These are phyloP conservation scores for Luffia ferchaultella DNA, from an alignment of 2,888 invertebrate species.

Conservation along the genomic window DNA sequence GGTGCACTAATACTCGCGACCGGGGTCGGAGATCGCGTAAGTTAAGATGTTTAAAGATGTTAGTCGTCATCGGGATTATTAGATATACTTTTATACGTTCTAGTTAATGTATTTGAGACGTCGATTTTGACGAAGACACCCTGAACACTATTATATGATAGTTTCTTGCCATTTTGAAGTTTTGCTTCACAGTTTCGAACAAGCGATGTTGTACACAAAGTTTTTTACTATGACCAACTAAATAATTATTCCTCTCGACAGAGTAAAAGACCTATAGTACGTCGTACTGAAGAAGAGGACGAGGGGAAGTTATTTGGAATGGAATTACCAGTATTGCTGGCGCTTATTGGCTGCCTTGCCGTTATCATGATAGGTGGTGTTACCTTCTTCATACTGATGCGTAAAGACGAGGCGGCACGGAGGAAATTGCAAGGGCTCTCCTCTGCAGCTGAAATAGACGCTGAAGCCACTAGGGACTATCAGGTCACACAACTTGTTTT, in stretches of 20 bases:
- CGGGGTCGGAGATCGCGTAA: constrained; percentile 84
- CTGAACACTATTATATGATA: too few species aligned
- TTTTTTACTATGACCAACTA: too few species aligned
- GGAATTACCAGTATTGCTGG: constrained; percentile 40
- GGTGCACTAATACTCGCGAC: constrained; percentile 76
- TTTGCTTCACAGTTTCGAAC: too few species aligned
- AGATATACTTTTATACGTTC: too few species aligned
- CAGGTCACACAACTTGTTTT: too few species aligned
- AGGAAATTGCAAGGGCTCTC: constrained; percentile 85
- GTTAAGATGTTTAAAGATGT: constrained; percentile 14
- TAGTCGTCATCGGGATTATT: too few species aligned
- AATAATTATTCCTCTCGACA: too few species aligned
- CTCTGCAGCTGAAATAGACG: constrained; percentile 70
- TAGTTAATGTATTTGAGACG: too few species aligned
- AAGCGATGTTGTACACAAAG: too few species aligned
- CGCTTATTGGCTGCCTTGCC: constrained; percentile 41
- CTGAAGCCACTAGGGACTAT: constrained; percentile 91
- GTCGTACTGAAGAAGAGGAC: constrained; percentile 24
- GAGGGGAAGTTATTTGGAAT: constrained; percentile 33
- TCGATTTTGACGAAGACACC: too few species aligned
- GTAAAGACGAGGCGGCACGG: constrained; percentile 77
- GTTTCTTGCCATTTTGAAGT: too few species aligned
- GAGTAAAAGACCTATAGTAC: constrained; percentile 46
- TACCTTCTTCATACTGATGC: constrained; percentile 66
- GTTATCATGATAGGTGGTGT: constrained; percentile 44